These are phyloP conservation scores for Petrocephalus microphthalmus DNA, from an alignment of 2,113 vertebrate species.

Conservation along the genomic window DNA sequence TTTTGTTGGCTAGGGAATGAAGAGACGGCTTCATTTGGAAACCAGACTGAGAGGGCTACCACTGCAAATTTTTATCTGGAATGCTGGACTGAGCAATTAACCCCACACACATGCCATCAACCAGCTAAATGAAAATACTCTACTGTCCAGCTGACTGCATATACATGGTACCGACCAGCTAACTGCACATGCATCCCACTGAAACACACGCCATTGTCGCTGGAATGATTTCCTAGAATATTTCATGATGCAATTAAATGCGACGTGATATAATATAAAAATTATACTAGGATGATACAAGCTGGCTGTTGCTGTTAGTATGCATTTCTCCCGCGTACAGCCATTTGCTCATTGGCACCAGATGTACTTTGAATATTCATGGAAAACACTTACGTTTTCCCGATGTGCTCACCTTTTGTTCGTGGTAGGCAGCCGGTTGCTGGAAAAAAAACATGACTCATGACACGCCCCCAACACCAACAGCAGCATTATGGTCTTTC, in stretches of 20 bases:
- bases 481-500: background rate
- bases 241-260: background rate
- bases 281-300: background rate
- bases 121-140: background rate
- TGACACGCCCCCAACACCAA: background rate
- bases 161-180: background rate
- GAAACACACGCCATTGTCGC: background rate
- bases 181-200: background rate
- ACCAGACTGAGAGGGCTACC: background rate
- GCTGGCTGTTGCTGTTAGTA: background rate
- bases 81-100: background rate
- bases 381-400: background rate
- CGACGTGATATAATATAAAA: background rate
- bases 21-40: background rate
- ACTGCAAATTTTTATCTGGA: background rate
- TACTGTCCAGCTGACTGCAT: background rate
- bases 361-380: slow-evolving; percentile 2
- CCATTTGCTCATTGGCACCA: background rate
- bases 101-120: background rate
- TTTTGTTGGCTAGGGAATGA: background rate
- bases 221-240: background rate
- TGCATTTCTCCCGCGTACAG: background rate
- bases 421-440: background rate
- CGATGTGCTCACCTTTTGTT: background rate
- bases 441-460: slow-evolving; percentile 5